Evolutionary conservation across 2,797 vertebrate genomes (phyloP).

Genomic region (Halcyon chelicuti): DNA sequence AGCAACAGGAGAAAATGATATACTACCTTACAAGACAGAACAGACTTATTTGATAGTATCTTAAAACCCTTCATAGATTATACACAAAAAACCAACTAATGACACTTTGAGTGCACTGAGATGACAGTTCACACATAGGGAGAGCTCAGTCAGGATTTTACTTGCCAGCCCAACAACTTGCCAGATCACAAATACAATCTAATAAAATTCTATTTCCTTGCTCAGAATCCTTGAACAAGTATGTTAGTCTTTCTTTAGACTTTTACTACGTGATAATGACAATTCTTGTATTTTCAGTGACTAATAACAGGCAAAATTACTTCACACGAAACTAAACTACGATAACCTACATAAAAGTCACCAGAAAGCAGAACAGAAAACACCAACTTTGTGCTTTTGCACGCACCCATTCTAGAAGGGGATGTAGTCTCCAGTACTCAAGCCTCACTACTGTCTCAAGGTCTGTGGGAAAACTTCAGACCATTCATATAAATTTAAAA

Average conservation of each 20-base stretch:
- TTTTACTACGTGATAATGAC: not conserved
- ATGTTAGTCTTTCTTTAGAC: not conserved
- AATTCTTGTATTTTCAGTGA: not conserved
- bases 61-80: constrained; percentile 9
- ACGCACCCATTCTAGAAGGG: not conserved
- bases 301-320: not conserved
- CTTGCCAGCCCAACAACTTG: not conserved
- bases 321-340: not conserved
- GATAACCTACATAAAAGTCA: not conserved
- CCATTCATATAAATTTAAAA: not conserved
- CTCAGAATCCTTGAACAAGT: not conserved
- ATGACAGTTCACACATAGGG: not conserved
- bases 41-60: not conserved
- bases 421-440: not conserved
- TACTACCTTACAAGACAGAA: not conserved
- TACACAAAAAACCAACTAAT: not conserved
- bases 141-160: not conserved
- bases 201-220: not conserved
- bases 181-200: not conserved
- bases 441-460: not conserved
- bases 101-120: not conserved
- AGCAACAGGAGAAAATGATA: not conserved
- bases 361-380: not conserved
- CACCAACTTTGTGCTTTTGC: not conserved
- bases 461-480: not conserved